Evolutionary conservation across 2,888 invertebrate genomes (phyloP).

Genomic region (Nomada flava): DNA sequence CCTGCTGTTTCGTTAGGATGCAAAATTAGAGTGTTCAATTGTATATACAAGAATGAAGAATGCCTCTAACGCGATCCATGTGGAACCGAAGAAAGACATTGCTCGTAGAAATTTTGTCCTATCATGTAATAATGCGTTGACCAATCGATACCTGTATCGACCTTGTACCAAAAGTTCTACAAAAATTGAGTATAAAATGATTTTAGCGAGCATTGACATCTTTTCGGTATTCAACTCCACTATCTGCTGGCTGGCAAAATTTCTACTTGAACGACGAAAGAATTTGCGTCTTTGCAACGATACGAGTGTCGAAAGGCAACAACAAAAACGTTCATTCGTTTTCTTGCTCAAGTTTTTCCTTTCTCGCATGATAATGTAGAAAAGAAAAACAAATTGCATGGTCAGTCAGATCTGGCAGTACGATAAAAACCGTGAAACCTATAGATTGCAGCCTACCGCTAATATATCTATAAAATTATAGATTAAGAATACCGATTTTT

Average conservation of each 20-base stretch:
- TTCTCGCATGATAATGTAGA: not conserved
- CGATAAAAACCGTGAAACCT: not conserved
- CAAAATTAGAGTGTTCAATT: not conserved
- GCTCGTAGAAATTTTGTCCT: no score
- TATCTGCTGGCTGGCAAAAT: not conserved
- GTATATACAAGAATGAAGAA: no score
- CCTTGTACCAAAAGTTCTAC: no score
- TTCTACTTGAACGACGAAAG: not conserved
- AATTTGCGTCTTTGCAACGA: not conserved
- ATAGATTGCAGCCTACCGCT: not conserved
- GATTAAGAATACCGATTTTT: not conserved
- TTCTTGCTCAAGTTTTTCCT: not conserved
- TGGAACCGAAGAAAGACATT: no score
- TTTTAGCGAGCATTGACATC: no score
- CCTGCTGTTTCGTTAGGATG: constrained; percentile 3
- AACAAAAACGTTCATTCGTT: not conserved
- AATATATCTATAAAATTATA: no score
- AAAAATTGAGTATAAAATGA: no score
- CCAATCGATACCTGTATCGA: no score
- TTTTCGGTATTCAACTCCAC: not conserved
- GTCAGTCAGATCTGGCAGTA: constrained; percentile 15
- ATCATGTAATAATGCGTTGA: no score
- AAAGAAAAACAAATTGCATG: not conserved
- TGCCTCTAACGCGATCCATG: no score
- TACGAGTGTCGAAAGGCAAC: not conserved